Conservation (phyloP, 64 coral and sea anemone genomes). For the Stichodactyla mertensii region DNA sequence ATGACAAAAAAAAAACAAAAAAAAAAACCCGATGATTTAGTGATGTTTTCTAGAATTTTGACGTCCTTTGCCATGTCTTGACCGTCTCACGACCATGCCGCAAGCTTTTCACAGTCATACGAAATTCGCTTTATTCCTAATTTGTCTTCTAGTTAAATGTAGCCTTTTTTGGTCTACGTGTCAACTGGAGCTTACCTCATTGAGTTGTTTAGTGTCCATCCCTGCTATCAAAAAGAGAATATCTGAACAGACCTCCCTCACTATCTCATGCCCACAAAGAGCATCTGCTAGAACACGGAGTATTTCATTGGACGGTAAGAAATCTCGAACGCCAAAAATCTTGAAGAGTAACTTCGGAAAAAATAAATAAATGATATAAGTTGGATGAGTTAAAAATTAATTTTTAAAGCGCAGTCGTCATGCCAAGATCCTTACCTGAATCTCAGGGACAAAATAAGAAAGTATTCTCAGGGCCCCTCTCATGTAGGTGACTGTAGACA, state of each 20-base stretch:
- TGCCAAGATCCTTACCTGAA: conserved; percentile 49
- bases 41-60: too few species aligned
- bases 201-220: conserved; percentile 71
- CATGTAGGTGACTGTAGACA: conserved; percentile 68
- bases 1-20: background rate
- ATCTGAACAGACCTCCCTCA: conserved; percentile 43
- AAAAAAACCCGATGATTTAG: background rate
- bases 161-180: background rate
- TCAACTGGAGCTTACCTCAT: conserved; percentile 47
- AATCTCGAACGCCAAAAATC: conserved; percentile 79
- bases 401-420: background rate
- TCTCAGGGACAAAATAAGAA: conserved; percentile 27
- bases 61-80: too few species aligned
- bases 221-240: conserved; percentile 73
- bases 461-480: conserved; percentile 62
- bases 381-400: background rate
- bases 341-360: conserved; percentile 52
- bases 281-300: conserved; percentile 49
- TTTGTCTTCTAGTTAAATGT: background rate
- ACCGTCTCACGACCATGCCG: too few species aligned
- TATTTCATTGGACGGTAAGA: conserved; percentile 67
- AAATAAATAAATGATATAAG: background rate
- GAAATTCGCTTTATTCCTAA: background rate
- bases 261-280: conserved; percentile 51
- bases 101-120: too few species aligned